Evolutionary conservation across 2,113 vertebrate genomes (phyloP).

Genomic region (Limanda limanda): DNA sequence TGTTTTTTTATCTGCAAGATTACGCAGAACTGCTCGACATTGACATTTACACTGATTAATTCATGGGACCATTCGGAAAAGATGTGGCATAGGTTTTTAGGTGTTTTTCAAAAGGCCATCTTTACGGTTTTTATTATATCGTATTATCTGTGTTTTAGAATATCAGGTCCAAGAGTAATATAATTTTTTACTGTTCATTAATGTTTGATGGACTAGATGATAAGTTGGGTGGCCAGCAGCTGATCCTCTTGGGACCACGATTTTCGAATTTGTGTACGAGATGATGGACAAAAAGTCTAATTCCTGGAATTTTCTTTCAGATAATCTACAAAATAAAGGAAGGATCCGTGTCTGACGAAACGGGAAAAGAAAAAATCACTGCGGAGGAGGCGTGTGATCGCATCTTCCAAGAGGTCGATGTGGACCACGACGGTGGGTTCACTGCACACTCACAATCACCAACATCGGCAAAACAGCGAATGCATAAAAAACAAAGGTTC

Average conservation of each 20-base stretch:
- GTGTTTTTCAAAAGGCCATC: too few relatives aligned
- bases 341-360: constrained; percentile 5
- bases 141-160: too few relatives aligned
- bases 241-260: too few relatives aligned
- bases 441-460: neutral
- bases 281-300: too few relatives aligned
- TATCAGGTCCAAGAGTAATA: neutral
- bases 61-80: too few relatives aligned
- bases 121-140: too few relatives aligned
- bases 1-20: neutral
- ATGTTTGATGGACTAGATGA: too few relatives aligned
- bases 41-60: too few relatives aligned
- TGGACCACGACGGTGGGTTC: constrained; percentile 68
- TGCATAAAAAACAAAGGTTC: neutral
- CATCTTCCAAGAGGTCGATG: constrained; percentile 70
- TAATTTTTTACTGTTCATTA: neutral
- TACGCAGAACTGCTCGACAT: too few relatives aligned
- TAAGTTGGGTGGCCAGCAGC: too few relatives aligned
- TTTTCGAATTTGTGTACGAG: too few relatives aligned
- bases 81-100: too few relatives aligned
- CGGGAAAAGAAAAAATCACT: constrained; percentile 18
- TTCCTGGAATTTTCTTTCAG: constrained; percentile 33
- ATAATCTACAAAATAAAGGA: constrained; percentile 65
- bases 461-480: neutral
- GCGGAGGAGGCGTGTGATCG: constrained; percentile 54